Conservation (phyloP, 2,113 vertebrate species). For the Oenanthe melanoleuca region DNA sequence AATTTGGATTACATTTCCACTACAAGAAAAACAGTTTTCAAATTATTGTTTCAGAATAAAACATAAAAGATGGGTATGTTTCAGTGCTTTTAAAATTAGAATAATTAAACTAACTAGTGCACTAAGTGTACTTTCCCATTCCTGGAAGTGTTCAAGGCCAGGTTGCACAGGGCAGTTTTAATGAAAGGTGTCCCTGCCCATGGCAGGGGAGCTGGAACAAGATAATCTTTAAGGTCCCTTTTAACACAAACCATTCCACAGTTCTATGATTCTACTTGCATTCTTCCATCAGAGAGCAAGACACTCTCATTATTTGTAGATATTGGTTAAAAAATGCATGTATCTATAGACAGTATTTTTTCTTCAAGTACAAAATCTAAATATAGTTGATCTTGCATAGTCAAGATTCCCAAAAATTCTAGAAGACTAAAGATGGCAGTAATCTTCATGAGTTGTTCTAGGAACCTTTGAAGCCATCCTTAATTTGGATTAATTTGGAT, state of each 20-base stretch:
- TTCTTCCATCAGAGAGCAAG: background rate
- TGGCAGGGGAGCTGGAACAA: background rate
- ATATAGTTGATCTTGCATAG: background rate
- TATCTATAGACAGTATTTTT: background rate
- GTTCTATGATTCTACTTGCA: background rate
- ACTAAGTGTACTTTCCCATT: background rate
- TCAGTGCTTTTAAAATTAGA: background rate
- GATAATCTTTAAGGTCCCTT: background rate
- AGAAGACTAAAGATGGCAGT: background rate
- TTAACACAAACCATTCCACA: background rate
- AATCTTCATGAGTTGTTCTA: background rate
- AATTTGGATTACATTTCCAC: background rate
- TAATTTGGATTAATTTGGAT: constrained; percentile 40
- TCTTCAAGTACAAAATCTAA: background rate
- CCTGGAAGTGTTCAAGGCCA: background rate
- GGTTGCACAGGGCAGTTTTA: background rate
- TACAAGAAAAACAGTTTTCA: background rate
- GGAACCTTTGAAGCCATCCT: background rate
- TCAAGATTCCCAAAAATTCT: background rate
- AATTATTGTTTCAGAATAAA: background rate
- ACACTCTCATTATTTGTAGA: background rate
- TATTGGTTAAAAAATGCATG: background rate
- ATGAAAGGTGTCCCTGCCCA: background rate
- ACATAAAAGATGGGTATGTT: background rate
- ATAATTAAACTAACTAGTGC: background rate